Conservation (phyloP, 2,888 invertebrate genomes). For the Achlya flavicornis region DNA sequence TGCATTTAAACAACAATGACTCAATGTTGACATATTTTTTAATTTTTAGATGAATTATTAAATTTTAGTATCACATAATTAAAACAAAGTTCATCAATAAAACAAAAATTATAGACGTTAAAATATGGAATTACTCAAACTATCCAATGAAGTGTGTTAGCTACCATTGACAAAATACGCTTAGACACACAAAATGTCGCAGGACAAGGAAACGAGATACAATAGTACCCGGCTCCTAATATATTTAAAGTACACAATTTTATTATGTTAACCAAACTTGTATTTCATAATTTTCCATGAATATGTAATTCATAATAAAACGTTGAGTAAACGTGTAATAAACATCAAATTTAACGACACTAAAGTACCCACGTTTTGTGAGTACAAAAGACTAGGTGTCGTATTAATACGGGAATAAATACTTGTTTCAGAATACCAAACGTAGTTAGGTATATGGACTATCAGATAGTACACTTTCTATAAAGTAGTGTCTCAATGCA, state of each 20-base stretch:
- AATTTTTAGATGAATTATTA: too few relatives aligned
- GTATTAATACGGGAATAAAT: slow-evolving; percentile 12
- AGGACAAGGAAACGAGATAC: neutral
- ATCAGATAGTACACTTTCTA: slow-evolving; percentile 4
- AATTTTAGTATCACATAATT: too few relatives aligned
- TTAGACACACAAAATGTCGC: neutral
- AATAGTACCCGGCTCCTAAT: neutral
- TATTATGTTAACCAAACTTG: slow-evolving; percentile 36
- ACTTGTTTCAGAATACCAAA: slow-evolving; percentile 9
- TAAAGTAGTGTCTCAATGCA: neutral
- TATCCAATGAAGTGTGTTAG: neutral
- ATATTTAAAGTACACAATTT: slow-evolving; percentile 32
- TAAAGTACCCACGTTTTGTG: slow-evolving; percentile 19
- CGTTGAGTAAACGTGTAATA: slow-evolving; percentile 42
- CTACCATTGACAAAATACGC: slow-evolving; percentile 17
- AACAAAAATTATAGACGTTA: neutral
- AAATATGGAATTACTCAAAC: neutral
- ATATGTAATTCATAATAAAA: slow-evolving; percentile 54
- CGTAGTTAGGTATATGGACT: neutral
- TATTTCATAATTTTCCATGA: slow-evolving; percentile 54
- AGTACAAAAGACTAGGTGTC: slow-evolving; percentile 12
- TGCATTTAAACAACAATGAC: too few relatives aligned
- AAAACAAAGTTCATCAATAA: too few relatives aligned
- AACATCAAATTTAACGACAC: slow-evolving; percentile 44
- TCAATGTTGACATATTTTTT: too few relatives aligned